A percentile compares a stretch with the other conserved stretches of the same genome.
Conservation (phyloP, 2,888 invertebrate genomes). For the Agrotis segetum region DNA sequence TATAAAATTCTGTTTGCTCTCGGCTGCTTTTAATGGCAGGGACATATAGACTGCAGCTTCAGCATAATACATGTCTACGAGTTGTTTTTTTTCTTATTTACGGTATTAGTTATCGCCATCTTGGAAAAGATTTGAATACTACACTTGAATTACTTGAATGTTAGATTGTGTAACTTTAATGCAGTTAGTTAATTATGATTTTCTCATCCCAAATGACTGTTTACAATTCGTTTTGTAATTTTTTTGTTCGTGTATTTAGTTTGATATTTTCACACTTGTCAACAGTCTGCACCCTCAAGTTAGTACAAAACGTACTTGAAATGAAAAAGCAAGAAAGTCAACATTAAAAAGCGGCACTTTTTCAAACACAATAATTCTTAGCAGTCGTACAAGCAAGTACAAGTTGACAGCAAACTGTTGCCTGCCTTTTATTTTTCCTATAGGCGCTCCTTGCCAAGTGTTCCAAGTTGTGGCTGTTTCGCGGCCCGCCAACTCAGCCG, state of each 20-base stretch:
- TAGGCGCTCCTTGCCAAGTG: constrained; percentile 85
- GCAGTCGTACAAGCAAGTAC: constrained; percentile 65
- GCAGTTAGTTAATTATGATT: neutral
- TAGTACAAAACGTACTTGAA: neutral
- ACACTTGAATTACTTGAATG: neutral
- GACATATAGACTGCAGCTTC: constrained; percentile 53
- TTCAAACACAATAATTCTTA: constrained; percentile 68
- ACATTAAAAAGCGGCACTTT: constrained; percentile 56
- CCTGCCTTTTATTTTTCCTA: constrained; percentile 86
- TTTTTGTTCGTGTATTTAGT: neutral
- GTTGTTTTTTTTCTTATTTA: constrained; percentile 43
- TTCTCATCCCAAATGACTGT: neutral
- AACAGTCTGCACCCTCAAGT: neutral
- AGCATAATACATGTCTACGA: constrained; percentile 51
- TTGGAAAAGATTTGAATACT: constrained; percentile 6
- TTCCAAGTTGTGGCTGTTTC: constrained; percentile 81
- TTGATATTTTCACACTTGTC: neutral
- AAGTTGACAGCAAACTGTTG: constrained; percentile 81
- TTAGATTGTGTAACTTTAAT: constrained; percentile 1
- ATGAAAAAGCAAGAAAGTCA: constrained; percentile 33
- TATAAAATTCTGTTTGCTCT: constrained; percentile 71
- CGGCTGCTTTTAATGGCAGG: constrained; percentile 60
- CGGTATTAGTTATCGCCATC: constrained; percentile 39
- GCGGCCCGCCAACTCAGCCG: constrained; percentile 80
- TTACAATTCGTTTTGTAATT: neutral